Base-by-base conservation (phyloP, 2,113 vertebrate genomes). In the Arothron firmamentum region DNA sequence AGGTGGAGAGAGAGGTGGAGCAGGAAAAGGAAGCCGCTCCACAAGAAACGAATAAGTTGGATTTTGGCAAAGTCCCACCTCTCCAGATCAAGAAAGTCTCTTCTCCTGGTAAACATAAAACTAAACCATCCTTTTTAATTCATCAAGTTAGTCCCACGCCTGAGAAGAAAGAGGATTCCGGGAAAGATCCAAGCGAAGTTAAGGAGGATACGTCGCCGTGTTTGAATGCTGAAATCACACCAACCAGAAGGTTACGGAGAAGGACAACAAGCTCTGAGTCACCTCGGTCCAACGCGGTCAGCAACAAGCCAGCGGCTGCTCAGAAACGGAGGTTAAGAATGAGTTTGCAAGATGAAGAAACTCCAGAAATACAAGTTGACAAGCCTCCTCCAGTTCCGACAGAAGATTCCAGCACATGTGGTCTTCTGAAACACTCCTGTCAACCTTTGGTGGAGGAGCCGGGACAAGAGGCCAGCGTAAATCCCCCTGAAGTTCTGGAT, bases 51-150 rank as follows among this genome's bases (percentile, higher is more conserved):
- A 51, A 58, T 31, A 82, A 86, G 72, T 64, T 10, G 0, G 88
- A 89, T 25, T 60, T 55, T 7, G 59, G 60, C 15, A 81, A 88
- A 85, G 66, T 90, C n/a, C 88, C 87, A 28, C 87, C 89, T n/a
- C 83, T 90, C 67, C 89, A 92, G 67, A 90, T 90, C 31, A 91
- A 92, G 75, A 86, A 91, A 59, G 84, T 90, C 12, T 89, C 88
- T 18, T 92, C 90, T 59, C 90, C 90, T 13, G 84, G 88, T 23
- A 91, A 89, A 77, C 80, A 68, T 48, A 88, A 83, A 75, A 88
- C 85, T 57, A 91, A 89, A 65, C 88, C 88, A 10, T 90, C 90
- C 17, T 88, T 91, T 78, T 81, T 88, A 62, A 86, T 91, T 73
- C 87, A 89, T 43, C 74, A 89, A 58, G 77, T 88, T 16, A 77